These are phyloP conservation scores for Ganaspis sp. DNA, from an alignment of 1,140 invertebrate species.

Conservation along the genomic window DNA sequence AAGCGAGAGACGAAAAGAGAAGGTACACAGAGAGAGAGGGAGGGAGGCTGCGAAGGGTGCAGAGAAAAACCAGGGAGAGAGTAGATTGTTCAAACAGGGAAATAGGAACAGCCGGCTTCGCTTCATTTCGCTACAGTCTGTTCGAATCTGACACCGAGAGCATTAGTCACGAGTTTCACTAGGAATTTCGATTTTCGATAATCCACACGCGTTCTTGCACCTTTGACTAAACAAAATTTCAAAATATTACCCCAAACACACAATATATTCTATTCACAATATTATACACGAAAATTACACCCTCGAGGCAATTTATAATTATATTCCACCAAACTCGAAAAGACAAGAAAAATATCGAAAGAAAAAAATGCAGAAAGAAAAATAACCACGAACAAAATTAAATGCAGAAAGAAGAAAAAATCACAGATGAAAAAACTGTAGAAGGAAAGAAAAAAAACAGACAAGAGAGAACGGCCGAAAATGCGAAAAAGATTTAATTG, in stretches of 20 bases:
- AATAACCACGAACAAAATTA: too few species aligned
- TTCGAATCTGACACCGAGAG: slow-evolving; percentile 38
- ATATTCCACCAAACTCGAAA: too few species aligned
- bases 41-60: slow-evolving; percentile 37
- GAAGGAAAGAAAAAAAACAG: too few species aligned
- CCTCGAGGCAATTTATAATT: too few species aligned
- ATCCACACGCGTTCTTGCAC: slow-evolving; percentile 5
- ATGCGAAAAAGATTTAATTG: too few species aligned
- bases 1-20: slow-evolving; percentile 39
- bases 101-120: slow-evolving; percentile 59
- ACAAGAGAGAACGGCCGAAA: too few species aligned
- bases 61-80: slow-evolving; percentile 49
- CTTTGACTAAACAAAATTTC: slow-evolving; percentile 8
- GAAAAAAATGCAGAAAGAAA: too few species aligned
- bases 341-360: too few species aligned
- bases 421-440: too few species aligned
- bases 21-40: slow-evolving; percentile 36
- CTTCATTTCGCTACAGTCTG: slow-evolving; percentile 63
- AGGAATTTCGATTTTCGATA: slow-evolving; percentile 24
- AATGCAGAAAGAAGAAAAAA: too few species aligned
- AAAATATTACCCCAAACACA: slow-evolving; percentile 2
- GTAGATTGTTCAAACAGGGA: slow-evolving; percentile 67
- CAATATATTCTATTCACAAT: neutral
- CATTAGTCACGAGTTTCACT: slow-evolving; percentile 24
- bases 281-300: too few species aligned